These are phyloP conservation scores for Esperia sulphurella DNA, from an alignment of 2,888 invertebrate species.

Conservation along the genomic window DNA sequence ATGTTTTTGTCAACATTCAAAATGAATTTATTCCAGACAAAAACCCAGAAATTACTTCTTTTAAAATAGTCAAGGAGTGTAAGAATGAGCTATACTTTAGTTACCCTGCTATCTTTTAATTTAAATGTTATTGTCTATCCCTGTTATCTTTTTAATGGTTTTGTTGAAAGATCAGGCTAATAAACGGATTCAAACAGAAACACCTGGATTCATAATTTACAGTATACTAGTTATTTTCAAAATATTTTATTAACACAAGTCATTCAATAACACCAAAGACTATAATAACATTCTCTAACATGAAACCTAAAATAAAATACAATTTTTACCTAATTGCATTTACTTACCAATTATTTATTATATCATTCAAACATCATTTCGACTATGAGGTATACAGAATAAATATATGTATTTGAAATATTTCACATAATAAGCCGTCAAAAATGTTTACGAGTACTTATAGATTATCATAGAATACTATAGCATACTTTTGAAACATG, in stretches of 20 bases:
- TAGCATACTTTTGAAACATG: constrained; percentile 51
- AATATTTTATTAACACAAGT: constrained; percentile 81
- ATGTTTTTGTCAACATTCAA: too few species aligned
- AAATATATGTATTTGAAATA: constrained; percentile 64
- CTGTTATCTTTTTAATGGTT: too few species aligned
- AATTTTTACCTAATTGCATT: constrained; percentile 71
- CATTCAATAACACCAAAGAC: constrained; percentile 81
- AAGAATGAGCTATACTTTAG: too few species aligned
- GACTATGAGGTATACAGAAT: constrained; percentile 77
- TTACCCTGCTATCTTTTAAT: too few species aligned
- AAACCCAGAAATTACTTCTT: too few species aligned
- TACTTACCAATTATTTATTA: constrained; percentile 76
- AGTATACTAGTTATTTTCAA: constrained; percentile 64
- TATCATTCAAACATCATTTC: constrained; percentile 76
- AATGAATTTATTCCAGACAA: too few species aligned
- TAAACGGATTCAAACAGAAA: constrained; percentile 9
- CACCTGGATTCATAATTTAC: constrained; percentile 42
- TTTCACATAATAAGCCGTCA: constrained; percentile 65
- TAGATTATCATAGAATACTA: constrained; percentile 37
- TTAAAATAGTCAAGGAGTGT: too few species aligned
- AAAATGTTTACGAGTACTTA: constrained; percentile 52
- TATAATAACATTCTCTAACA: constrained; percentile 80
- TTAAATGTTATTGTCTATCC: too few species aligned
- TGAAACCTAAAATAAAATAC: constrained; percentile 79
- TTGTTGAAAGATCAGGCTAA: too few species aligned